Evolutionary conservation across 2,113 vertebrate genomes (phyloP), one percentile per base, ranked within the genome.

Genomic region (Nothocercus julius): DNA sequence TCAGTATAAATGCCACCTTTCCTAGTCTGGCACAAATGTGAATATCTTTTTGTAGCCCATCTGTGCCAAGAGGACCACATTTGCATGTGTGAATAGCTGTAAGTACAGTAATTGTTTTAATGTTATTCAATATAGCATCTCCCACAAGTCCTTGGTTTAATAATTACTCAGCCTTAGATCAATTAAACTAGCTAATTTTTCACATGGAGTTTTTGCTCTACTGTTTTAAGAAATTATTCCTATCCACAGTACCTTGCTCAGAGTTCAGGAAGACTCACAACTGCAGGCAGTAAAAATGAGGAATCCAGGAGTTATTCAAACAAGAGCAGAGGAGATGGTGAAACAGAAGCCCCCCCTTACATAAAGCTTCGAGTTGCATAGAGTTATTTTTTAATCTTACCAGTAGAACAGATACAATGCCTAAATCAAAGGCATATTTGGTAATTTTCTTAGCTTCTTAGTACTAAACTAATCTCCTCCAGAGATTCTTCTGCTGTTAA

Each of bases 31-130:
- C 84, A 69, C 59, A 47, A 82, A 54, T 27, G 15, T n/a, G 77
- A 78, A 53, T 78, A 15, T 47, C 42, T 84, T 69, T 79, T 42
- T 82, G 42, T 32, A 40, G 32, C 54, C 49, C 81, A 66, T 61
- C 91, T 82, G 88, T 61, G 27, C 59, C 17, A 32, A 72, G 90
- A 74, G 83, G 32, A 64, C 16, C 44, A 51, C 38, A 42, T 64
- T 88, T 88, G 36, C 42, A 3, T 42, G 54, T 58, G 38, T 27
- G 69, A 72, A 77, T 72, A 77, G 76, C 40, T 77, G 56, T 67
- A 81, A 85, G 66, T 72, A 73, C 61, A 72, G 64, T 45, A 82
- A 95, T 91, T 5, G 68, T 73, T 85, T 84, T 40, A 90, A 84
- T 59, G 76, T 79, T 28, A 42, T 25, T 47, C 42, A 58, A 42